Evolutionary conservation across 1,140 invertebrate genomes (phyloP), one percentile per base, ranked within the genome.

Genomic region (Drosophila oshimai): DNA sequence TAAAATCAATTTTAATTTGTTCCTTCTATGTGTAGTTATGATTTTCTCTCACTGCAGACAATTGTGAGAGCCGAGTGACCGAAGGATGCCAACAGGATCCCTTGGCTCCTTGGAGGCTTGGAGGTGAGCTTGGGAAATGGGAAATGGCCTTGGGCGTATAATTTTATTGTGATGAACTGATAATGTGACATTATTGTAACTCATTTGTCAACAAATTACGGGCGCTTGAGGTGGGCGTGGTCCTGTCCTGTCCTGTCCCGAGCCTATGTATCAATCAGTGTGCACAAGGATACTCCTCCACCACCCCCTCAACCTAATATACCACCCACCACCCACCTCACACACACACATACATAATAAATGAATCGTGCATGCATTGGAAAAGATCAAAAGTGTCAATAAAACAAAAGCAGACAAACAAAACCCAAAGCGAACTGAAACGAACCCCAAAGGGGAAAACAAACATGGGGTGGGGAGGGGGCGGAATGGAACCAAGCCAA

Each of bases 81-180:
- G 31, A 29, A 28, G 24, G 57, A 28, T 50, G 24, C 34, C 17
- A 20, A 26, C 29, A 15, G 17, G 46, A 33, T 50, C 20, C 20
- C 47, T 17, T 3, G 39, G 28, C 18, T 22, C 20, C 58, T 62
- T 15, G 31, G 7, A 24, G 42, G 24, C 58, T 62, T 15, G 31
- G 7, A 24, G 42, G 24, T 31, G 57, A 41, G 7, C 53, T 15
- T 29, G 20, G 41, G 22, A 9, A 36, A 41, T 39, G 22, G 31
- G 9, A 29, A 50, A 34, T 62, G 36, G 28, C 69, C 44, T 17
- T 42, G 49, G 68, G 68, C 79, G 74, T 83, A 68, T 86, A 86
- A 86, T 86, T 87, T 81, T 80, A 87, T 86, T 86, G 81, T 87
- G 81, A 86, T 86, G 81, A 87, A 86, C 81, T 87, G 81, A 86